Percentiles rank a stretch among this genome's conserved stretches.
Conservation (phyloP, 2,888 invertebrate genomes). For the Phytoseiulus persimilis region DNA sequence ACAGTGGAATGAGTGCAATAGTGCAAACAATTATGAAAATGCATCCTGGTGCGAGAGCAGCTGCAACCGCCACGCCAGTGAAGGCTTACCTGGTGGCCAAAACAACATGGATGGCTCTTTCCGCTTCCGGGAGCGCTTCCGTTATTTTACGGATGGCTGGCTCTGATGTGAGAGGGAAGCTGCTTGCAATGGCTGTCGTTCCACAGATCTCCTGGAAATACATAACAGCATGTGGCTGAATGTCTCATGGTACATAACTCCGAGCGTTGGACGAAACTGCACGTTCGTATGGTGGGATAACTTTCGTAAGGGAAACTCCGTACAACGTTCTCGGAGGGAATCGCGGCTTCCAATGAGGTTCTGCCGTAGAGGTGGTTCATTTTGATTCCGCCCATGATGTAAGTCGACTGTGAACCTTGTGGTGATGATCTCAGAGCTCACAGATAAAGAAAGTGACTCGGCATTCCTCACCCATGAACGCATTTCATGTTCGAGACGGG, state of each 20-base stretch:
- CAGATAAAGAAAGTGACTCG: no score
- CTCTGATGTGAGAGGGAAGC: background rate
- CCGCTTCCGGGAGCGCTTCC: background rate
- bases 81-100: background rate
- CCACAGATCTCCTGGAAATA: background rate
- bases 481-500: no score
- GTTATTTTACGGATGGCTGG: background rate
- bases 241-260: background rate
- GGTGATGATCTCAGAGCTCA: no score
- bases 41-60: background rate
- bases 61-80: background rate
- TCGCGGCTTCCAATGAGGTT: no score
- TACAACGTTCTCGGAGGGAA: no score
- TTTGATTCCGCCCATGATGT: no score
- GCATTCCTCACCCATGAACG: no score
- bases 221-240: background rate
- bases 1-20: background rate
- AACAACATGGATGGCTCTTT: background rate
- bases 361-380: no score
- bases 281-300: background rate
- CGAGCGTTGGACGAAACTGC: background rate
- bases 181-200: background rate
- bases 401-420: no score
- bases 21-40: background rate
- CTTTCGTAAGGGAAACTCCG: background rate